These are phyloP conservation scores for Parnassius mnemosyne DNA, from an alignment of 2,888 invertebrate genomes.

Conservation along the genomic window DNA sequence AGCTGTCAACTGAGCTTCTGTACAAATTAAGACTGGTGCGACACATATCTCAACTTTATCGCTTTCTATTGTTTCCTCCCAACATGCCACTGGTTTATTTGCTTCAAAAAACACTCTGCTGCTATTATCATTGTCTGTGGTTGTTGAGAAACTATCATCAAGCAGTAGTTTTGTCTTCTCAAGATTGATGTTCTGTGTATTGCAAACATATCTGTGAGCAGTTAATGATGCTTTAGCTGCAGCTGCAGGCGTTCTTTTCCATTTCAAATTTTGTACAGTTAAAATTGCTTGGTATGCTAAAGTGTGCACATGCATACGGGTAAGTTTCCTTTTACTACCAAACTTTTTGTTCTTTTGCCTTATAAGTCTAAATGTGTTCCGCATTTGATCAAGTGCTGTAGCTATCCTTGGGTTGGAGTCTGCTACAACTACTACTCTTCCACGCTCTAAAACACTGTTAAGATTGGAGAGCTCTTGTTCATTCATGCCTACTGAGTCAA, in stretches of 20 bases:
- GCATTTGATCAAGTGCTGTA: conserved; percentile 89
- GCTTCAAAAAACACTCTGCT: conserved; percentile 84
- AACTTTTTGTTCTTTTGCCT: conserved; percentile 63
- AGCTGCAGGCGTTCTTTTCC: conserved; percentile 89
- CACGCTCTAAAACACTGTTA: conserved; percentile 84
- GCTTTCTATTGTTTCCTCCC: conserved; percentile 83
- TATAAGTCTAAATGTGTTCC: conserved; percentile 82
- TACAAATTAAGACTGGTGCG: conserved; percentile 91
- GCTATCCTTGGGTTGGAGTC: conserved; percentile 91
- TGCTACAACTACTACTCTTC: conserved; percentile 86
- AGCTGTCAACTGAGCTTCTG: conserved; percentile 88
- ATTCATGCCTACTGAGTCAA: conserved; percentile 93
- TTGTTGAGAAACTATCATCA: conserved; percentile 91
- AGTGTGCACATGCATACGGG: conserved; percentile 91
- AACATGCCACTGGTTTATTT: conserved; percentile 89
- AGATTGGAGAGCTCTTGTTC: conserved; percentile 92
- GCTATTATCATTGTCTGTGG: conserved; percentile 72
- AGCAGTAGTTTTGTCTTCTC: conserved; percentile 82
- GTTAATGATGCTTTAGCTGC: conserved; percentile 91
- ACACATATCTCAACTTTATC: conserved; percentile 85
- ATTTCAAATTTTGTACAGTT: conserved; percentile 83
- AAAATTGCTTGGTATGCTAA: conserved; percentile 93
- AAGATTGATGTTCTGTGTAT: conserved; percentile 79
- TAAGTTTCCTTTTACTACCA: conserved; percentile 79
- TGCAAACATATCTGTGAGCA: conserved; percentile 91